Evolutionary conservation across 2,797 vertebrate genomes (phyloP).

Genomic region (Acomys russatus): DNA sequence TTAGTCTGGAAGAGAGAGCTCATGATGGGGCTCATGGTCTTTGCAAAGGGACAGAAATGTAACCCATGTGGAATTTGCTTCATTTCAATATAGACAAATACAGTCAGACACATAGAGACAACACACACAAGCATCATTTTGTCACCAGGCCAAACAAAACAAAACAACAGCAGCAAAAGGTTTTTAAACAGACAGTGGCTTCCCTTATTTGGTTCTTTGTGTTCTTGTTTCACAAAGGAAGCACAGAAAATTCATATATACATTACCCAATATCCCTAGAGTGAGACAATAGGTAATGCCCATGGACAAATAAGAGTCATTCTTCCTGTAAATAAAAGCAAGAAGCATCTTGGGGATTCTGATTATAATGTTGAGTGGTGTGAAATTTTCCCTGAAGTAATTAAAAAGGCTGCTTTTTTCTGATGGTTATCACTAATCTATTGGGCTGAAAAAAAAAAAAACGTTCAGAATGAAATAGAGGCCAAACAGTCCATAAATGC

Average conservation of each 20-base stretch:
- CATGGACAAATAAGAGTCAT: neutral
- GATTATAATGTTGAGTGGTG: neutral
- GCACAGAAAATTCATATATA: neutral
- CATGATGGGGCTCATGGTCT: neutral
- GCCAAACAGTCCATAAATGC: neutral
- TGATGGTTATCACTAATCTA: neutral
- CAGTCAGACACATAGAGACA: neutral
- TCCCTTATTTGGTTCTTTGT: neutral
- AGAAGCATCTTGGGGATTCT: neutral
- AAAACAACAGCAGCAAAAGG: neutral
- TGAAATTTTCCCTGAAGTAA: slow-evolving; percentile 30
- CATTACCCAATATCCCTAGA: neutral
- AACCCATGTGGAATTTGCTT: neutral
- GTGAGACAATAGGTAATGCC: neutral
- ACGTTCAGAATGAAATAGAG: slow-evolving; percentile 16
- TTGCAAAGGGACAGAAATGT: slow-evolving; percentile 22
- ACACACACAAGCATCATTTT: neutral
- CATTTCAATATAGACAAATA: neutral
- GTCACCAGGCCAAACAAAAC: neutral
- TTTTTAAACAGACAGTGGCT: neutral
- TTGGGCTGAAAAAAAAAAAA: slow-evolving; percentile 65
- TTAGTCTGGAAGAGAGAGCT: neutral
- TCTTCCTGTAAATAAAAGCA: neutral
- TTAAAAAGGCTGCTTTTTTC: slow-evolving; percentile 13
- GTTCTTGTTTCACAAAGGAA: neutral